Evolutionary conservation across 2,888 invertebrate species (phyloP).

Genomic region (Thera britannica): DNA sequence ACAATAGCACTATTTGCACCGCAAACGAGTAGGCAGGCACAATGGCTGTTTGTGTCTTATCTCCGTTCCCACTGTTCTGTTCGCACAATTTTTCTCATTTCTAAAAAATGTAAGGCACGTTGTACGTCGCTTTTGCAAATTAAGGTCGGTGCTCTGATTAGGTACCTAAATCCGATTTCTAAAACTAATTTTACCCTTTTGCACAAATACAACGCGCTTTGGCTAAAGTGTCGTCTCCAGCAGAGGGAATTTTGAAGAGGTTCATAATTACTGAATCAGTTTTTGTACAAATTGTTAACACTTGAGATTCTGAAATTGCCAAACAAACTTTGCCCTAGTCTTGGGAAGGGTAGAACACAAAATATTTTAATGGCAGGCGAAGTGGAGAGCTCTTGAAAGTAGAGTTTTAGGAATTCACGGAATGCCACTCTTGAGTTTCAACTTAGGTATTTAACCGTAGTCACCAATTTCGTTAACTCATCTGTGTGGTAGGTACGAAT

Average conservation of each 20-base stretch:
- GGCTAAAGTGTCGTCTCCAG: not conserved
- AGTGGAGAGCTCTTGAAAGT: slow-evolving; percentile 17
- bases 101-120: slow-evolving; percentile 26
- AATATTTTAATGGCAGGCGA: slow-evolving; percentile 22
- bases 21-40: slow-evolving; percentile 64
- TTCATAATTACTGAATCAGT: slow-evolving; percentile 14
- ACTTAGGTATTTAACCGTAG: slow-evolving; percentile 7
- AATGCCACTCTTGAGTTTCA: slow-evolving; percentile 17
- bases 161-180: slow-evolving; percentile 28
- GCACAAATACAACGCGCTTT: not conserved
- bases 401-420: slow-evolving; percentile 13
- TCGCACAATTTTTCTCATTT: slow-evolving; percentile 75
- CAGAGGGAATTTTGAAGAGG: slow-evolving; percentile 12
- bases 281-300: slow-evolving; percentile 14
- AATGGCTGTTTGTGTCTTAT: slow-evolving; percentile 72
- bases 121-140: slow-evolving; percentile 53
- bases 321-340: slow-evolving; percentile 21
- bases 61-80: slow-evolving; percentile 72
- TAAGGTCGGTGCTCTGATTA: slow-evolving; percentile 53
- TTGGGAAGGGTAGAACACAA: slow-evolving; percentile 22
- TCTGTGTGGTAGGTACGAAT: not conserved
- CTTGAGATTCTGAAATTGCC: slow-evolving; percentile 25
- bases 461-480: not conserved
- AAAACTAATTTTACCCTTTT: slow-evolving; percentile 3
- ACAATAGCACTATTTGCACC: slow-evolving; percentile 68